phyloP scores from a whole-genome alignment of 2,888 invertebrate species.

The Patella caerulea region DNA sequence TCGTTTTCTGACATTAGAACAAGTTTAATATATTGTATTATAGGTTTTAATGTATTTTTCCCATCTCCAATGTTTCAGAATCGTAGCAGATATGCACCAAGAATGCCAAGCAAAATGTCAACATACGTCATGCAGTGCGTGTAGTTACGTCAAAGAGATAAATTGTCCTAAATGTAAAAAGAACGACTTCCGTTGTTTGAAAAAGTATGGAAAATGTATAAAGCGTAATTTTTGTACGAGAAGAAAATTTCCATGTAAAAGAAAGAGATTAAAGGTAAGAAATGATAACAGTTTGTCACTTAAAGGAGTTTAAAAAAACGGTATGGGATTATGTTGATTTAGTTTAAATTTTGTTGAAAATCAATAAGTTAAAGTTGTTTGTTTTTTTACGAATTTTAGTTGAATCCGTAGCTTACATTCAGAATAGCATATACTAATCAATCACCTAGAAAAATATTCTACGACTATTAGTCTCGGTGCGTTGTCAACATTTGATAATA shows the following conservation, averaged over 20 bases:
- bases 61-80: constrained; percentile 43
- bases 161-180: constrained; percentile 61
- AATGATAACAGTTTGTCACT: too few species aligned
- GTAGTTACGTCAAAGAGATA: constrained; percentile 56
- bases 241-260: constrained; percentile 47
- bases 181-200: constrained; percentile 68
- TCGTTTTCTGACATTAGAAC: too few species aligned
- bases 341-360: background rate
- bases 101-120: constrained; percentile 68
- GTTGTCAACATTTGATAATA: too few species aligned
- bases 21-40: too few species aligned
- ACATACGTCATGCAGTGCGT: constrained; percentile 70
- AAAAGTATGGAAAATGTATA: constrained; percentile 65
- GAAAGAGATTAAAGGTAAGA: constrained; percentile 44
- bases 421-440: background rate
- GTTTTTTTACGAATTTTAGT: background rate
- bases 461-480: too few species aligned
- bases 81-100: constrained; percentile 58
- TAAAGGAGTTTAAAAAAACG: background rate
- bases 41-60: too few species aligned
- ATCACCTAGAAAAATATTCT: too few species aligned
- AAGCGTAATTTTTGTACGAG: constrained; percentile 55
- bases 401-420: background rate
- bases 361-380: background rate
- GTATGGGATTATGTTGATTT: too few species aligned